A percentile compares a stretch with the other conserved stretches of the same genome.
Evolutionary conservation across 2,113 vertebrate species (phyloP).

Genomic region (Dinomys branickii): DNA sequence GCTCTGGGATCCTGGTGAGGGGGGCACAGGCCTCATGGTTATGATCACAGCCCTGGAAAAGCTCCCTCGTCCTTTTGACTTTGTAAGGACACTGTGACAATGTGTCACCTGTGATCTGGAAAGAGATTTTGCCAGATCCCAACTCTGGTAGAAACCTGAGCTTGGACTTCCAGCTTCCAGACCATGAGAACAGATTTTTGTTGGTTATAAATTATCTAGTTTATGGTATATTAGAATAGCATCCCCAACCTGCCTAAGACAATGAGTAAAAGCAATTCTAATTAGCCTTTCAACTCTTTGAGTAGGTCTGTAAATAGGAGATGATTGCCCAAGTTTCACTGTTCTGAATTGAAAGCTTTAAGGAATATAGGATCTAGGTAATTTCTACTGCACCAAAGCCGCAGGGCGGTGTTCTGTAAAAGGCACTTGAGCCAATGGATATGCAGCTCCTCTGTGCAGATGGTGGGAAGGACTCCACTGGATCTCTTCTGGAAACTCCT

Average conservation of each 20-base stretch:
- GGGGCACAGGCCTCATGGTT: too few relatives aligned
- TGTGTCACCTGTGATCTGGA: background rate
- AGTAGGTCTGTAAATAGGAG: background rate
- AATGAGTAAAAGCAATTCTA: background rate
- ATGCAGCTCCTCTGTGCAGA: background rate
- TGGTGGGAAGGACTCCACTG: background rate
- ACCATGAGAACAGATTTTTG: background rate
- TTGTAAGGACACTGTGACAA: background rate
- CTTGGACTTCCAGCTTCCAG: background rate
- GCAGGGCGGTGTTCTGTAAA: background rate
- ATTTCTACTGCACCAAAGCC: background rate
- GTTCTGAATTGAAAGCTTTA: constrained; percentile 1
- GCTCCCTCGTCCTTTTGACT: background rate
- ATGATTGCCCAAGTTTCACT: too few relatives aligned
- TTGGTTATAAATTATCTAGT: background rate
- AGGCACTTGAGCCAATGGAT: background rate
- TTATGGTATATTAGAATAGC: background rate
- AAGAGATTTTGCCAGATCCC: too few relatives aligned
- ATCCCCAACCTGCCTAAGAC: background rate
- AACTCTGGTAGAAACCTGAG: background rate
- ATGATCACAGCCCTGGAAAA: background rate
- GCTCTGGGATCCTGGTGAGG: background rate
- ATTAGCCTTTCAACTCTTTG: background rate
- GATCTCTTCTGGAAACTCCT: background rate
- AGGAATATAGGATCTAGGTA: background rate